Evolutionary conservation across 2,113 vertebrate genomes (phyloP).

Genomic region (Dascyllus trimaculatus): DNA sequence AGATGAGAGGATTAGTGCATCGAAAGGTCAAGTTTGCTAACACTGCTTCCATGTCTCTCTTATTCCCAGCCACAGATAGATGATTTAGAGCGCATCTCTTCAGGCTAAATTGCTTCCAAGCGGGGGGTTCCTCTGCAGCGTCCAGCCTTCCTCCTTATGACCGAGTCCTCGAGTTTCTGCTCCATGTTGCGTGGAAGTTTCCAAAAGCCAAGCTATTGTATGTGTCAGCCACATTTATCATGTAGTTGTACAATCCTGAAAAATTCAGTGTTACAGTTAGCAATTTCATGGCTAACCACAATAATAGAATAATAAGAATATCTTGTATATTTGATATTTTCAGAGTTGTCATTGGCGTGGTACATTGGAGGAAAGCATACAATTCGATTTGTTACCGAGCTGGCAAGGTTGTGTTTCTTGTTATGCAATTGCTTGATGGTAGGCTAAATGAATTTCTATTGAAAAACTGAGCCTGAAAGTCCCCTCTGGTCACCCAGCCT

Average conservation of each 20-base stretch:
- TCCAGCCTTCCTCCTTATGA: slow-evolving; percentile 50
- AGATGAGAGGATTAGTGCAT: background rate
- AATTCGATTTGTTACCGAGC: slow-evolving; percentile 62
- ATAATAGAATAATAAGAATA: slow-evolving; percentile 49
- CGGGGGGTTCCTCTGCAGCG: slow-evolving; percentile 65
- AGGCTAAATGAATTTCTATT: slow-evolving; percentile 64
- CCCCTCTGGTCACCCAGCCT: slow-evolving; percentile 55
- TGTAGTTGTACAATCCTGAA: slow-evolving; percentile 47
- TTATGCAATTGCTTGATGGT: slow-evolving; percentile 45
- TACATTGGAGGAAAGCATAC: slow-evolving; percentile 16
- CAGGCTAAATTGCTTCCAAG: slow-evolving; percentile 58
- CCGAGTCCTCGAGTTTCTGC: slow-evolving; percentile 60
- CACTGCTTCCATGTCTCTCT: slow-evolving; percentile 17
- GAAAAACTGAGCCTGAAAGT: slow-evolving; percentile 47
- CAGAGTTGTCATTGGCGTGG: slow-evolving; percentile 13
- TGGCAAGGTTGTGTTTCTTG: slow-evolving; percentile 39
- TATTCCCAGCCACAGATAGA: slow-evolving; percentile 41
- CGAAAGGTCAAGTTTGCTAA: background rate
- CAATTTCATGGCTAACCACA: slow-evolving; percentile 52
- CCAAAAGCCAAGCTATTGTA: slow-evolving; percentile 53
- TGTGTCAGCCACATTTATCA: slow-evolving; percentile 63
- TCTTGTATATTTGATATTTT: slow-evolving; percentile 35
- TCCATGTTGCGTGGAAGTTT: slow-evolving; percentile 58
- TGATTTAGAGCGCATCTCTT: slow-evolving; percentile 62
- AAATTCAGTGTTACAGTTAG: slow-evolving; percentile 48